Conservation (phyloP, 2,888 invertebrate genomes). For the Corythucha ciliata region DNA sequence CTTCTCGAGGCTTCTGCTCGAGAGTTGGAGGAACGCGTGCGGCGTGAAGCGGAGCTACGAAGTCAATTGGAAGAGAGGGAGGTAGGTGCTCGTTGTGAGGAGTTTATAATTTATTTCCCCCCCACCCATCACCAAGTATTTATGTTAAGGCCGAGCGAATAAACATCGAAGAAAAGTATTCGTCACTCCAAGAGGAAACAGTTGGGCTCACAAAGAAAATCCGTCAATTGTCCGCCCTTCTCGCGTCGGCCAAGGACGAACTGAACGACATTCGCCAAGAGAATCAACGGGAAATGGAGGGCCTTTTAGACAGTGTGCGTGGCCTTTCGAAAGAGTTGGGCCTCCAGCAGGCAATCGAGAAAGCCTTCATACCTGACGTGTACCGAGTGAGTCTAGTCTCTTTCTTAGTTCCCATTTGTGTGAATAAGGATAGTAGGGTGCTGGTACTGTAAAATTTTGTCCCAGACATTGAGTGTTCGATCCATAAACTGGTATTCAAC, state of each 20-base stretch:
- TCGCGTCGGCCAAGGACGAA: constrained; percentile 78
- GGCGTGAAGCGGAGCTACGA: constrained; percentile 70
- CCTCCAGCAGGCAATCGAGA: constrained; percentile 80
- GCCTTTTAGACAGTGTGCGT: constrained; percentile 83
- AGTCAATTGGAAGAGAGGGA: constrained; percentile 80
- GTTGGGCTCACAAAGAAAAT: constrained; percentile 86
- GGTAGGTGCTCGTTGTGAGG: too few relatives aligned
- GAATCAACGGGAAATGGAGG: constrained; percentile 95
- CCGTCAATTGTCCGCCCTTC: constrained; percentile 75
- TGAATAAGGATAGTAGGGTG: neutral
- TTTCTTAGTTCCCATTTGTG: neutral
- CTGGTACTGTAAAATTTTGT: too few relatives aligned
- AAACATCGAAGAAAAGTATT: constrained; percentile 90
- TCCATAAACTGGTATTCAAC: too few relatives aligned
- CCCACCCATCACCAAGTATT: too few relatives aligned
- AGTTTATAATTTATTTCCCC: too few relatives aligned
- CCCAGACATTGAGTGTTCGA: too few relatives aligned
- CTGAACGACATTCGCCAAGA: constrained; percentile 81
- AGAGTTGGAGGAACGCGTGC: constrained; percentile 67
- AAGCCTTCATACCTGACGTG: constrained; percentile 86
- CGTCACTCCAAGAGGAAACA: constrained; percentile 89
- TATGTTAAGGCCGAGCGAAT: constrained; percentile 66
- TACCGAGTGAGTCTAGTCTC: constrained; percentile 58
- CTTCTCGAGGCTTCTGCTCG: constrained; percentile 78
- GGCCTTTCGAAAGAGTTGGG: constrained; percentile 83